Evolutionary conservation across 1,140 invertebrate species (phyloP), one percentile per base, ranked within the genome.

Genomic region (Armadillidium nasatum): DNA sequence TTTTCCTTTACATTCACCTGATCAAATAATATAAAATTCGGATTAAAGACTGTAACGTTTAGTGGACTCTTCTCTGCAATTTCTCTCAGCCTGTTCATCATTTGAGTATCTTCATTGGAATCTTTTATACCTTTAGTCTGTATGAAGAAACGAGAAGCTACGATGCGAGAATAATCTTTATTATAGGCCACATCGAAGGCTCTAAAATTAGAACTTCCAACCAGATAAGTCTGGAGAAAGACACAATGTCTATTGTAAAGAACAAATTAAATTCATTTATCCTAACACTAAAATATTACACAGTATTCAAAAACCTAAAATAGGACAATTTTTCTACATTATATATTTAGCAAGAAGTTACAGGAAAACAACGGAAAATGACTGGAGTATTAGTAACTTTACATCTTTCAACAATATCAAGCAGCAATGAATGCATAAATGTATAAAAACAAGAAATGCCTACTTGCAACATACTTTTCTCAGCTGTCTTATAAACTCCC

Each of bases 11-110:
- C 33, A 74, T 6, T 81, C 83, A 90, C 89, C 86, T 93, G 93
- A 85, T 97, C 95, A 83, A 96, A 97, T 85, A 95, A 96, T 3
- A 96, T 92, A 82, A 97, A 95, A 82, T 95, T 95, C 0, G 94
- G 94, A 87, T 97, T 94, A 82, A 95, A 97, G 2, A 96, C 94
- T 10, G 91, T 94, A 15, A 92, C 93, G 80, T 95, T 94, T 7
- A 95, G 84, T 0, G 90, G 87, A 11, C 93, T 93, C 10, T 91
- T 88, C 0, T 88, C 84, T 68, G 94, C 93, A 4, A 97, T 91
- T 75, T 89, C 83, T 75, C 95, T 86, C 2, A 97, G 85, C 71
- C 90, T 89, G 76, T 89, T 88, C 0, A 95, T 92, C 91, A 97
- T 96, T 79, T 94, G 92, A 82, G 94, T 94, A 83, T 96, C 94